Percentiles rank a stretch among this genome's conserved stretches.
phyloP scores from a whole-genome alignment of 2,888 invertebrate species.

The Apamea crenata region DNA sequence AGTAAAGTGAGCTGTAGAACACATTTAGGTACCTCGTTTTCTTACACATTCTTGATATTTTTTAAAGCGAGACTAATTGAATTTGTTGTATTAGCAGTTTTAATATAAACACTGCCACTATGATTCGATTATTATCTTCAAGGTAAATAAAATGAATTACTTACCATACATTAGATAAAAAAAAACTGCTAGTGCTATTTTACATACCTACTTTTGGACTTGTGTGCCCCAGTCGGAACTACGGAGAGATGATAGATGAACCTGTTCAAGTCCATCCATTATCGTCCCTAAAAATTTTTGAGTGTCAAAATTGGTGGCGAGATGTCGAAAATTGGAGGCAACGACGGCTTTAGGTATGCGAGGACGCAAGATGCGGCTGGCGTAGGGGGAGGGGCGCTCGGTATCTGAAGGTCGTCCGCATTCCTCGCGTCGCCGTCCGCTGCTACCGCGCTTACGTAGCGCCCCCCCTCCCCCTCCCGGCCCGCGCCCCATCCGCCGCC shows the following conservation, averaged over 20 bases:
- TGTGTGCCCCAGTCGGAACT: conserved; percentile 16
- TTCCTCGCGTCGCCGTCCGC: conserved; percentile 90
- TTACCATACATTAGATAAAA: conserved; percentile 41
- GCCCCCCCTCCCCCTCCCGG: conserved; percentile 76
- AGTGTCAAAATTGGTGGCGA: conserved; percentile 88
- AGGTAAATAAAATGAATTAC: conserved; percentile 52
- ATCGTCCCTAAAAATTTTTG: conserved; percentile 75
- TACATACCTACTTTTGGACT: conserved; percentile 31
- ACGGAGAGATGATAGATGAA: conserved; percentile 48
- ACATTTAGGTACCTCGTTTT: conserved; percentile 7
- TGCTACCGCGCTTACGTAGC: conserved; percentile 91
- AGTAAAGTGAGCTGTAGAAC: not conserved
- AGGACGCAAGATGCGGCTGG: conserved; percentile 90
- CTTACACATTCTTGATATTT: conserved; percentile 31
- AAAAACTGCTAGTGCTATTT: conserved; percentile 42
- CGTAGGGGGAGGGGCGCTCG: conserved; percentile 88
- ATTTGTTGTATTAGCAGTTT: conserved; percentile 27
- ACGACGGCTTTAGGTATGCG: conserved; percentile 88
- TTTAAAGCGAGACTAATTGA: conserved; percentile 18
- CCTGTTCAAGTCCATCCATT: conserved; percentile 35
- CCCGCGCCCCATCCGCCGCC: conserved; percentile 71
- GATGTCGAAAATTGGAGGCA: conserved; percentile 89
- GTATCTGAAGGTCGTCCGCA: conserved; percentile 91
- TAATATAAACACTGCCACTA: conserved; percentile 32
- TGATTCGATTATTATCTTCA: conserved; percentile 38